phyloP scores from a whole-genome alignment of 2,888 invertebrate genomes.

The Drosophila mercatorum region DNA sequence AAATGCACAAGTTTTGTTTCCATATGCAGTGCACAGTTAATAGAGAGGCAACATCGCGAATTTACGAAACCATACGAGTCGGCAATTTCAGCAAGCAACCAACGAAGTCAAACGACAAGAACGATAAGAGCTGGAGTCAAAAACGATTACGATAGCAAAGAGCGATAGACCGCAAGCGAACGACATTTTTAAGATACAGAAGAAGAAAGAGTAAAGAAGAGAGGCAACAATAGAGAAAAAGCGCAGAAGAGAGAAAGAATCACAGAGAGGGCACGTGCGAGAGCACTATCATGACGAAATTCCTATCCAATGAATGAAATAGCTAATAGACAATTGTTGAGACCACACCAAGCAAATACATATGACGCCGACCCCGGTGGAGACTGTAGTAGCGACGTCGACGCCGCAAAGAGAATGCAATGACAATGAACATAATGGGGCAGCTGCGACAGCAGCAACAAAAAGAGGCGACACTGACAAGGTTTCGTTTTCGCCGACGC shows the following conservation, averaged over 20 bases:
- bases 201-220: neutral
- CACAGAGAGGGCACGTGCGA: constrained; percentile 4
- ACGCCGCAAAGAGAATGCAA: constrained; percentile 7
- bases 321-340: constrained; percentile 22
- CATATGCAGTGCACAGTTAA: constrained; percentile 29
- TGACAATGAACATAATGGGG: constrained; percentile 1
- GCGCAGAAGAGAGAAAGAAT: constrained; percentile 5
- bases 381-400: constrained; percentile 40
- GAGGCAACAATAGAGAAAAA: neutral
- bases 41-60: constrained; percentile 7
- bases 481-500: neutral
- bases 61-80: constrained; percentile 2
- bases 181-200: constrained; percentile 4
- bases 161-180: neutral
- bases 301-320: constrained; percentile 33
- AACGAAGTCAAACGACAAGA: neutral
- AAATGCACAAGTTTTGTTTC: constrained; percentile 45
- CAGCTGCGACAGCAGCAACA: neutral
- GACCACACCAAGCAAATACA: constrained; percentile 19
- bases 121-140: neutral
- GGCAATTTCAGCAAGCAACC: neutral
- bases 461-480: neutral
- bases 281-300: constrained; percentile 45
- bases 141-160: constrained; percentile 7
- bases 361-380: constrained; percentile 56